Conservation (phyloP, 2,888 invertebrate genomes). For the Mimachlamys varia region DNA sequence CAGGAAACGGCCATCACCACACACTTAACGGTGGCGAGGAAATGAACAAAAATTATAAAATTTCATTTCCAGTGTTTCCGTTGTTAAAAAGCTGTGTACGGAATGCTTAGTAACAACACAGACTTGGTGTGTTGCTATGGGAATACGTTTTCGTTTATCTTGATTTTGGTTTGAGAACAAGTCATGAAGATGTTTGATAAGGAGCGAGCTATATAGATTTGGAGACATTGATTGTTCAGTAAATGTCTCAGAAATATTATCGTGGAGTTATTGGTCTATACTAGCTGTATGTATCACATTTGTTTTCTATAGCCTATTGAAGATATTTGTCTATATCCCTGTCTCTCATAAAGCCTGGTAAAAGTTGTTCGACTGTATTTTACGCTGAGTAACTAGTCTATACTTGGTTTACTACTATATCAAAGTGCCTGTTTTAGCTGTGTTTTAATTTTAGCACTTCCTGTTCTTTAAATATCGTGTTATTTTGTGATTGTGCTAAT, state of each 20-base stretch:
- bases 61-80: neutral
- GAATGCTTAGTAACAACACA: neutral
- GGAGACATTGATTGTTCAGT: neutral
- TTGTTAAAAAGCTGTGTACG: neutral
- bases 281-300: neutral
- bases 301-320: neutral
- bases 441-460: too few relatives aligned
- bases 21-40: neutral
- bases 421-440: too few relatives aligned
- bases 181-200: neutral
- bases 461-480: too few relatives aligned
- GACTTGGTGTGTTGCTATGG: neutral
- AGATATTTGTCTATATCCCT: neutral
- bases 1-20: neutral
- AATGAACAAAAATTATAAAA: conserved; percentile 5
- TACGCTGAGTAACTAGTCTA: too few relatives aligned
- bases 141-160: neutral
- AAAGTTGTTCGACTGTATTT: too few relatives aligned
- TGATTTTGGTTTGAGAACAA: neutral
- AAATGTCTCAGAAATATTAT: neutral
- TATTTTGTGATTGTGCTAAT: too few relatives aligned
- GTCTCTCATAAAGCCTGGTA: too few relatives aligned
- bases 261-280: neutral
- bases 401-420: too few relatives aligned
- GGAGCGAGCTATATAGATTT: neutral